Percentiles rank a stretch among this genome's conserved stretches.
These are phyloP conservation scores for Nycticorax nycticorax DNA, from an alignment of 2,113 vertebrate genomes.

Conservation along the genomic window DNA sequence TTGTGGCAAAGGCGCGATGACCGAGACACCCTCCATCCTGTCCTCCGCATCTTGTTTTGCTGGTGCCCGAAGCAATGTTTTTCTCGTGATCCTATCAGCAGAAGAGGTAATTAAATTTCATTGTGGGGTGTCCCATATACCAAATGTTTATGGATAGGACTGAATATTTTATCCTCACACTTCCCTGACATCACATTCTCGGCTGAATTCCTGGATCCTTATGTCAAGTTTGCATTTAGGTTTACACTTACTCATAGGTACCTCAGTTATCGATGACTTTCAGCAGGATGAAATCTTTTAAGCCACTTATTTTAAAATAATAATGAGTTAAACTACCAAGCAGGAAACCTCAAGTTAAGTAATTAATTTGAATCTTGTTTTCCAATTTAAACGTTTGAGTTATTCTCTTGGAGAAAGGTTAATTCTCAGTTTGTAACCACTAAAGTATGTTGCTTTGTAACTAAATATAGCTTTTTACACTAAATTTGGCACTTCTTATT, in stretches of 20 bases:
- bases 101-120: slow-evolving; percentile 38
- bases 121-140: slow-evolving; percentile 27
- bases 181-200: neutral
- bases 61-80: neutral
- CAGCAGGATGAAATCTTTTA: neutral
- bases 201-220: neutral
- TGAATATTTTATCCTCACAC: neutral
- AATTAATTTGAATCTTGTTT: slow-evolving; percentile 35
- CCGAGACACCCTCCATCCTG: neutral
- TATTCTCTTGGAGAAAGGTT: slow-evolving; percentile 58
- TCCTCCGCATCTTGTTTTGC: neutral
- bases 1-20: neutral
- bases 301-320: neutral
- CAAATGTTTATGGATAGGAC: slow-evolving; percentile 8
- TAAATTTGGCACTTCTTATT: slow-evolving; percentile 61
- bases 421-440: slow-evolving; percentile 62
- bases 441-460: slow-evolving; percentile 57
- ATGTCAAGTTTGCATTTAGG: neutral
- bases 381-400: neutral
- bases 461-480: slow-evolving; percentile 66
- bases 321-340: neutral
- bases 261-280: neutral
- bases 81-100: neutral
- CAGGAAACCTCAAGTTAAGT: slow-evolving; percentile 7
- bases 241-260: neutral